A percentile compares a stretch with the other conserved stretches of the same genome.
Conservation (phyloP, 92 coral and sea anemone genomes). For the Umimayanthus chanpuru region DNA sequence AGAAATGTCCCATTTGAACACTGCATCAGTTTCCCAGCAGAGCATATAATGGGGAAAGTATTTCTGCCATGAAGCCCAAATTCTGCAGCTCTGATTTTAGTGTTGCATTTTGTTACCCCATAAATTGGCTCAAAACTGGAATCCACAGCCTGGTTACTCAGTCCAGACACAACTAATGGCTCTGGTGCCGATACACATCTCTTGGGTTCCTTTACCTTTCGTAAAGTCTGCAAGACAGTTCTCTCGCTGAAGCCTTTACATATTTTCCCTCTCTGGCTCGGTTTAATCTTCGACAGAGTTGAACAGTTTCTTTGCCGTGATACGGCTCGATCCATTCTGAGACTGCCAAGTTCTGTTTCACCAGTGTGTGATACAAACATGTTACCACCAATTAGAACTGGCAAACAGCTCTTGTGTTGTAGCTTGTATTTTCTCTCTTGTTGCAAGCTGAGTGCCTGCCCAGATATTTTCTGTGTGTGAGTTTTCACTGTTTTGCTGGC, state of each 20-base stretch:
- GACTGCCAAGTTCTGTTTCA: conserved; percentile 35
- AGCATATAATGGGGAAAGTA: conserved; percentile 58
- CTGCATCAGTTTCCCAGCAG: conserved; percentile 1
- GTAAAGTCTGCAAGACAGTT: conserved; percentile 37
- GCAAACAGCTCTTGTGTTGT: neutral
- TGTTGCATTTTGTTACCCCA: conserved; percentile 56
- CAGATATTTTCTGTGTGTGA: conserved; percentile 16
- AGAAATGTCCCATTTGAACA: conserved; percentile 9
- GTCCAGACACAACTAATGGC: conserved; percentile 61
- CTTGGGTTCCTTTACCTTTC: conserved; percentile 8
- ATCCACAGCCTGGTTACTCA: conserved; percentile 43
- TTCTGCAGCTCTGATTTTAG: conserved; percentile 44
- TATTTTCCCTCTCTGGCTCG: conserved; percentile 50
- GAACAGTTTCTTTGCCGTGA: conserved; percentile 11
- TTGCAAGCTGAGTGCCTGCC: conserved; percentile 28
- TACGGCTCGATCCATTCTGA: conserved; percentile 5
- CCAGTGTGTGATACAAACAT: neutral
- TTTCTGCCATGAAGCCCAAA: conserved; percentile 10
- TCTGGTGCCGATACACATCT: conserved; percentile 56
- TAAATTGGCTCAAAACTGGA: conserved; percentile 56
- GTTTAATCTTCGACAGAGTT: conserved; percentile 5
- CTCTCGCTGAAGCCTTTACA: conserved; percentile 71
- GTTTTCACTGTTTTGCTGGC: conserved; percentile 49
- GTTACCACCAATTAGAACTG: neutral
- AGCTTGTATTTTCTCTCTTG: conserved; percentile 1